Base-by-base conservation (phyloP, 2,113 vertebrate genomes). In the Sapajus apella region DNA sequence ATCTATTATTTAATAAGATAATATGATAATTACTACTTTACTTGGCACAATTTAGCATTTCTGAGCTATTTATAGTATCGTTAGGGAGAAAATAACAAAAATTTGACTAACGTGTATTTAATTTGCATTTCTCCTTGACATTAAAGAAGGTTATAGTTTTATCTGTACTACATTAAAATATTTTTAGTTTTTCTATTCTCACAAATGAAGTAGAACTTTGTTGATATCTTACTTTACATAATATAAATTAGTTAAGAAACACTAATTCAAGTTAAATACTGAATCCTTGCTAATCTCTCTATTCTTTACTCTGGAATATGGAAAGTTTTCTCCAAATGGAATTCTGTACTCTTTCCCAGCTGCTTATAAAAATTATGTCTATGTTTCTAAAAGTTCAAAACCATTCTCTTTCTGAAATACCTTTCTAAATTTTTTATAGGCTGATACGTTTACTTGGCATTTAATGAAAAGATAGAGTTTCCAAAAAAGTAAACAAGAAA, bases 21-120 rank as follows among this genome's bases (percentile, higher is more conserved):
- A 91, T 89, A 25, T 66, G 70, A 77, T 95, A 93, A 96, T 89
- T 91, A 86, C 47, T 72, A 81, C 89, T 79, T 96, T 82, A 56
- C 8, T 73, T 96, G 86, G 52, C 17, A 81, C 3, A 73, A 66
- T 87, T 94, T 80, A 52, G 20, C 47, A 91, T 95, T 94, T 91
- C 72, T 82, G 82, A 91, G n/a, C 32, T 76, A 92, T 50, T 93
- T 95, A 82, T 20, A 66, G 37, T 77, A 55, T 85, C 21, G 58
- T 91, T 76, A 88, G 18, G 64, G 52, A n/a, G 18, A 35, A 82
- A 94, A 94, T 81, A 82, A 81, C 91, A 92, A 90, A 90, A 90
- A 90, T 43, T 68, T 20, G 25, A 17, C 23, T 94, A 64, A 92
- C 93, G 76, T 55, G 20, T 21, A 82, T 85, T 96, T 91, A 76